These are phyloP conservation scores for Ctena decussata DNA, from an alignment of 2,888 invertebrate species.

Conservation along the genomic window DNA sequence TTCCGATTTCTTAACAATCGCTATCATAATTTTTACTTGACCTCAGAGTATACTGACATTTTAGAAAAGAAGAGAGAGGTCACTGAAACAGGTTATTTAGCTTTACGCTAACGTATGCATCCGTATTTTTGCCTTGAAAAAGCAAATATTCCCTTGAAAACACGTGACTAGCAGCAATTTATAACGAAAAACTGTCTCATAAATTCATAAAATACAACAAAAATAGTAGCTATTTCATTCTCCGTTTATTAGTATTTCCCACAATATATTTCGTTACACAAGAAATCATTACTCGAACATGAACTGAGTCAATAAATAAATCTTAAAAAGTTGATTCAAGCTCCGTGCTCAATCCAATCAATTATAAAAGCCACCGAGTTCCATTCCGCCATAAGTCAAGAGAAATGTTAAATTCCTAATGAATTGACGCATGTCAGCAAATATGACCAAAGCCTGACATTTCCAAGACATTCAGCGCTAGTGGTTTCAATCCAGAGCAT, in stretches of 20 bases:
- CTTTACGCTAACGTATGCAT: no score
- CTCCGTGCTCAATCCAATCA: not conserved
- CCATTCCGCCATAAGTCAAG: not conserved
- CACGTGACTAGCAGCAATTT: not conserved
- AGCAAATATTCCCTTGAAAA: not conserved
- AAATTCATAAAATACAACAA: not conserved
- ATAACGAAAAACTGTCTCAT: not conserved
- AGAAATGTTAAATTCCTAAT: not conserved
- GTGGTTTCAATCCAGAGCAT: not conserved
- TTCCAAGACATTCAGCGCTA: not conserved
- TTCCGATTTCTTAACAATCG: no score
- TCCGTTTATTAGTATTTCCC: not conserved
- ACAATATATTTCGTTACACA: conserved; percentile 8
- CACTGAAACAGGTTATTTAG: no score
- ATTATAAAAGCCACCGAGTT: conserved; percentile 1
- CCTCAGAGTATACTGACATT: no score
- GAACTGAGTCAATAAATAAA: not conserved
- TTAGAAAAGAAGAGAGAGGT: no score
- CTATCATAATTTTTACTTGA: no score
- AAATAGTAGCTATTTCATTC: not conserved
- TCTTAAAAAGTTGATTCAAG: not conserved
- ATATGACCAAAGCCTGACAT: not conserved
- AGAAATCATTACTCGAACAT: not conserved
- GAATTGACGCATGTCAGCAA: not conserved
- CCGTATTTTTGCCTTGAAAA: not conserved